These are phyloP conservation scores for Halictus ligatus DNA, from an alignment of 2,888 invertebrate species.

Conservation along the genomic window DNA sequence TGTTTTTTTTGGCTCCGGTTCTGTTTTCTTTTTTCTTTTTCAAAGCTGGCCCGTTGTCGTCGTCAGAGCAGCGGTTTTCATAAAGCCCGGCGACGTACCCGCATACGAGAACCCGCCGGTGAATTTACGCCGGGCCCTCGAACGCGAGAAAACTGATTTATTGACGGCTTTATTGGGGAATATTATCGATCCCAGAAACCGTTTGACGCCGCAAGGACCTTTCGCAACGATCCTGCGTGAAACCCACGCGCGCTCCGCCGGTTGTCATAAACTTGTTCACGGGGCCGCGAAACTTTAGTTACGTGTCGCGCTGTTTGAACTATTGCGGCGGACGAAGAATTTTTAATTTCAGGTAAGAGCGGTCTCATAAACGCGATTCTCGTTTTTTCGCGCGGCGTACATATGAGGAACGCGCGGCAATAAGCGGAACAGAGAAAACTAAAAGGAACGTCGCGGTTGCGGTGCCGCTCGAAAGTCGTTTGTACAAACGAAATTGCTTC, in stretches of 20 bases:
- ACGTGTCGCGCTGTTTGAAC: background rate
- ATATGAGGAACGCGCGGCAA: background rate
- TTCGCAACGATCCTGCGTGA: background rate
- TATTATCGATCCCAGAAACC: slow-evolving; percentile 39
- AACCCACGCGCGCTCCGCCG: background rate
- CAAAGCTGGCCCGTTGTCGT: slow-evolving; percentile 28
- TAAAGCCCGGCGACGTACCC: slow-evolving; percentile 16
- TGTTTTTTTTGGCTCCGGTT: background rate
- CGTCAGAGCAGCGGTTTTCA: slow-evolving; percentile 24
- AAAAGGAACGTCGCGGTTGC: background rate
- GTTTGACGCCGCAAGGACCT: slow-evolving; percentile 1
- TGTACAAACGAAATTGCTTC: background rate
- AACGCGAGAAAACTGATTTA: slow-evolving; percentile 40
- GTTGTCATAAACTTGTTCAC: slow-evolving; percentile 4
- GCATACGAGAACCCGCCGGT: slow-evolving; percentile 16
- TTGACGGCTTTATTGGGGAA: slow-evolving; percentile 40
- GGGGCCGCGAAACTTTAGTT: background rate
- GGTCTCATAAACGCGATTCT: background rate
- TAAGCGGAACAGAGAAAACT: background rate
- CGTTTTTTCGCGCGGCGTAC: background rate
- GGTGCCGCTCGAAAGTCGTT: background rate
- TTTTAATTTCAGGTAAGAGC: slow-evolving; percentile 11
- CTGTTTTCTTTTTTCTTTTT: background rate
- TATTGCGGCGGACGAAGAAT: slow-evolving; percentile 2
- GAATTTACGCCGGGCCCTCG: slow-evolving; percentile 35